Evolutionary conservation across 2,113 vertebrate species (phyloP).

Genomic region (Notiomystis cincta): DNA sequence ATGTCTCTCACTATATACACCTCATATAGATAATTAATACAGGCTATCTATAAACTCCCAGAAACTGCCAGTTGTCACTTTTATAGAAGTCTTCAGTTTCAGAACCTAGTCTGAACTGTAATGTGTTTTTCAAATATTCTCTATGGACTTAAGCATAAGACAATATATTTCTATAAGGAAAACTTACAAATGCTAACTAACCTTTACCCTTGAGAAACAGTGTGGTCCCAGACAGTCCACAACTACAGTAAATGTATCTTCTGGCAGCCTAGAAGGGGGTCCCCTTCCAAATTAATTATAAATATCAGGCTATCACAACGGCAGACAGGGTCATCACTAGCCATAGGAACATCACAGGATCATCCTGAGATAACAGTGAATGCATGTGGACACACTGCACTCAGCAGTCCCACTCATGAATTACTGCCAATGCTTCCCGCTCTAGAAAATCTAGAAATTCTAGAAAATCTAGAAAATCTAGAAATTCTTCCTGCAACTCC

Average conservation of each 20-base stretch:
- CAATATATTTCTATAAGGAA: background rate
- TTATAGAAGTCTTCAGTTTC: background rate
- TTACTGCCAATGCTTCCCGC: background rate
- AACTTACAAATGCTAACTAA: background rate
- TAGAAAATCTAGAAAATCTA: no score
- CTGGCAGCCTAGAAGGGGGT: background rate
- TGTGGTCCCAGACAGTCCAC: fast-evolving
- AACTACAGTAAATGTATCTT: background rate
- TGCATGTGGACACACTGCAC: background rate
- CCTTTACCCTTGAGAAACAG: background rate
- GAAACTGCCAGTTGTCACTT: background rate
- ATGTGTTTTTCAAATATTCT: background rate
- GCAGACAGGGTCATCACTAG: background rate
- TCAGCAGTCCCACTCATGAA: background rate
- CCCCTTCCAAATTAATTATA: background rate
- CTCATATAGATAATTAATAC: background rate
- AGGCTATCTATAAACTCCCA: background rate
- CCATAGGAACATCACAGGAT: background rate
- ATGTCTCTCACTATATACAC: background rate
- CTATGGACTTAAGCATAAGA: background rate
- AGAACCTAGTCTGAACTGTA: background rate
- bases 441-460: no score
- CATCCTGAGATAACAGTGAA: background rate
- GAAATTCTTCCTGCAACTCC: no score
- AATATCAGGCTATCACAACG: background rate